Evolutionary conservation across 2,888 invertebrate species (phyloP), one percentile per base, ranked within the genome.

Genomic region (Eristalinus sepulchralis): DNA sequence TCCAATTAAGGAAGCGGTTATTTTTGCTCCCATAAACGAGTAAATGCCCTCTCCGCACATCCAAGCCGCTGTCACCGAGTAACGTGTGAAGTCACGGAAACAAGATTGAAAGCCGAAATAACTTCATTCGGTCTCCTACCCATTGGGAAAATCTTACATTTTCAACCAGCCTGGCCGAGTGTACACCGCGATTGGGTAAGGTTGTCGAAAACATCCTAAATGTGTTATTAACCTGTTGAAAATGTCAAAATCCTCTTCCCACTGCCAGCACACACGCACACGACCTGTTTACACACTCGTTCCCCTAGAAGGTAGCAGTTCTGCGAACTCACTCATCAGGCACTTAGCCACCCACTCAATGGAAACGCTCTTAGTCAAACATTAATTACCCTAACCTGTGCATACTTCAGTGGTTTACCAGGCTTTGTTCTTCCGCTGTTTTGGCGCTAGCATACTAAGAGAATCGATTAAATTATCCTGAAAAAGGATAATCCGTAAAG

Each of bases 181-280:
- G 39, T 17, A 47, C 39, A 47, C 9, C 17, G 17, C n/a, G 8
- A 47, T 8, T 17, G 47, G 1, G 33, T 13, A 34, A 71, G 6
- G 2, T 36, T 75, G n/a, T 39, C 31, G 20, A 55, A 67, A 55
- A 67, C 20, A 72, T 60, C 36, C 67, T 67, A 64, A 80, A 73
- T 80, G 72, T 67, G 67, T 80, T 66, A 67, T 80, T 80, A 80
- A 83, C 83, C 83, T 77, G 83, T 83, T 83, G 83, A 83, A 72
- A 77, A 67, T 68, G 71, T 57, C 62, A 57, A 77, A 67, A 72
- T 31, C 66, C 67, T 57, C 36, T 71, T 55, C 36, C 53, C 60
- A 64, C 36, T 71, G 71, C 62, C 22, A 67, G 17, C 67, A 55
- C n/a, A 17, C 27, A n/a, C 27, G 36, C 60, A 77, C 17, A 67